These are phyloP conservation scores for Tetanocera ferruginea DNA, from an alignment of 2,888 invertebrate species.

Conservation along the genomic window DNA sequence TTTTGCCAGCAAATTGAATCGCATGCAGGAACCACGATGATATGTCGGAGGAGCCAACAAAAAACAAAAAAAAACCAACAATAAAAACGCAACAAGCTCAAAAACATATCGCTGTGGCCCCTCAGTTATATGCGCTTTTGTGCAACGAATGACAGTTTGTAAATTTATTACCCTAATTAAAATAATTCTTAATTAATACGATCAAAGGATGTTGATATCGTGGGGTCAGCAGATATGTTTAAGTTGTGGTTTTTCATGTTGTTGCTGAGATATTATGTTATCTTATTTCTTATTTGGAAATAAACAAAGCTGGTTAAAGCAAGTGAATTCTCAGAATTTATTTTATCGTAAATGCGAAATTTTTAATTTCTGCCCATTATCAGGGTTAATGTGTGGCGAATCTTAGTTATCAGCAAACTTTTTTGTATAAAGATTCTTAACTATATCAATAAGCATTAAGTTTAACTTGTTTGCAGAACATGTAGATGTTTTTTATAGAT, in stretches of 20 bases:
- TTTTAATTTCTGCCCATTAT: not conserved
- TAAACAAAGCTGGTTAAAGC: not conserved
- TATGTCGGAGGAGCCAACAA: not conserved
- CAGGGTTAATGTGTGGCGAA: too few species aligned
- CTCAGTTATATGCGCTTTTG: slow-evolving; percentile 49
- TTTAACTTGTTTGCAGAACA: too few species aligned
- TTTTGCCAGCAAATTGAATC: slow-evolving; percentile 34
- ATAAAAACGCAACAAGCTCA: not conserved
- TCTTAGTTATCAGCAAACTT: too few species aligned
- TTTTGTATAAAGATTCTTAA: too few species aligned
- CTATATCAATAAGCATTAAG: too few species aligned
- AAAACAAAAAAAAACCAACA: not conserved
- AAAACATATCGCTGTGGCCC: slow-evolving; percentile 6
- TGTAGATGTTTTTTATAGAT: too few species aligned
- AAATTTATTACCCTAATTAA: slow-evolving; percentile 71
- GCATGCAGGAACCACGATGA: slow-evolving; percentile 12
- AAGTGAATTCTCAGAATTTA: too few species aligned
- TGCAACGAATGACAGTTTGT: slow-evolving; percentile 38
- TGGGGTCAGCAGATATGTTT: not conserved
- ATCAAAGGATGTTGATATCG: slow-evolving; percentile 48
- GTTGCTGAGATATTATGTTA: not conserved
- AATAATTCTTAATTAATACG: slow-evolving; percentile 71
- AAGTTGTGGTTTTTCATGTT: not conserved
- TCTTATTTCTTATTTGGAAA: not conserved
- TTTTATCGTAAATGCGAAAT: not conserved